A percentile compares a stretch with the other conserved stretches of the same genome.
phyloP scores from a whole-genome alignment of 2,113 vertebrate species.

The Coryphaenoides rupestris region DNA sequence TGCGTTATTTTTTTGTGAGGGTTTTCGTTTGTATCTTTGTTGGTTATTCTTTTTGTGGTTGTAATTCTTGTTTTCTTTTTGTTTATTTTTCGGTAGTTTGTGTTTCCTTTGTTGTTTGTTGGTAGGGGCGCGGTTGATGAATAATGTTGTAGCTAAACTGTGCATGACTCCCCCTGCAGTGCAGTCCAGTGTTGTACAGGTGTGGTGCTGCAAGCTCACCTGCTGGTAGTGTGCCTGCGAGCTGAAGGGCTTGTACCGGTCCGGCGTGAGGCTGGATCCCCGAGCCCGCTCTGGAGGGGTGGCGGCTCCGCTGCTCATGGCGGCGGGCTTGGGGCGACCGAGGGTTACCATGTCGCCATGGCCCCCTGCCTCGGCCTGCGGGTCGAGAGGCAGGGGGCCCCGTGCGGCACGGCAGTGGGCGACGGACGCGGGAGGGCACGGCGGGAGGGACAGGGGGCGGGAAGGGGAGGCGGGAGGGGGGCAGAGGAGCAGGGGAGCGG shows the following conservation, averaged over 20 bases:
- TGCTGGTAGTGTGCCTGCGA: slow-evolving; percentile 94
- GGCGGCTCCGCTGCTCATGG: slow-evolving; percentile 80
- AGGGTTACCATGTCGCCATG: slow-evolving; percentile 94
- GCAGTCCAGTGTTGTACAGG: no score
- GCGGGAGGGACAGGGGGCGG: slow-evolving; percentile 4
- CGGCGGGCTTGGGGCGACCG: slow-evolving; percentile 80
- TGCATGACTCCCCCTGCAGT: neutral
- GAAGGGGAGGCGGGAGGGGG: slow-evolving; percentile 27
- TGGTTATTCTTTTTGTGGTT: no score
- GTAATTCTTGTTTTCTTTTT: no score
- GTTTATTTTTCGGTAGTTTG: no score
- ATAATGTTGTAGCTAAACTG: neutral
- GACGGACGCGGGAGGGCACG: slow-evolving; percentile 24
- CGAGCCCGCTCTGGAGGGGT: slow-evolving; percentile 82
- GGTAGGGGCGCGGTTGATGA: no score
- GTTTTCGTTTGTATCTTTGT: no score
- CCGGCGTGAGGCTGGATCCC: slow-evolving; percentile 63
- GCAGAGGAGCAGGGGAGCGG: slow-evolving; percentile 23
- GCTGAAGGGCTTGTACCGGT: slow-evolving; percentile 95
- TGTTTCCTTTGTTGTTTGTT: no score
- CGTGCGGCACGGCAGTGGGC: slow-evolving; percentile 35
- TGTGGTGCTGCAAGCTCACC: no score
- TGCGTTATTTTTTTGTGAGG: no score
- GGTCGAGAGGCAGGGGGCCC: slow-evolving; percentile 65
- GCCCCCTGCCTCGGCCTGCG: slow-evolving; percentile 74